Conservation (phyloP, 2,113 vertebrate species). For the Ascaphus truei region DNA sequence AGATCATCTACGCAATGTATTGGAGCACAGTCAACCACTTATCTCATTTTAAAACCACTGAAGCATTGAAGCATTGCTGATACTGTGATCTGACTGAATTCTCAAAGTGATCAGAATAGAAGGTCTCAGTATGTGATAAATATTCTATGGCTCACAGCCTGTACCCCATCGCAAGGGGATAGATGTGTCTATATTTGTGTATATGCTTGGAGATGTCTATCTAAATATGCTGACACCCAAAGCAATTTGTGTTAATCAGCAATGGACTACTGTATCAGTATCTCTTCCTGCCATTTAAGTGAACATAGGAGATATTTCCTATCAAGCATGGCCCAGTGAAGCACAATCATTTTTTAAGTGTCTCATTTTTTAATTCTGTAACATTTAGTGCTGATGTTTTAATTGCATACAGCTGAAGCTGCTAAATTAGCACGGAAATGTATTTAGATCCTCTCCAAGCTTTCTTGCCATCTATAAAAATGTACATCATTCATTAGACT, state of each 20-base stretch:
- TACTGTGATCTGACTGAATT: neutral
- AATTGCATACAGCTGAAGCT: constrained; percentile 68
- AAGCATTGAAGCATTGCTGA: neutral
- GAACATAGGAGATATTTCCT: constrained; percentile 44
- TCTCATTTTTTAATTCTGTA: constrained; percentile 88
- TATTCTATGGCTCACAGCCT: neutral
- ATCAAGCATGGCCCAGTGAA: constrained; percentile 71
- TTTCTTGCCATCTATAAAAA: constrained; percentile 61
- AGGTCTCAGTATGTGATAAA: neutral
- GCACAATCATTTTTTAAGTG: constrained; percentile 86
- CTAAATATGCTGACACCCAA: neutral
- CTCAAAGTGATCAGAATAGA: neutral
- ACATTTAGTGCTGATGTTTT: constrained; percentile 82
- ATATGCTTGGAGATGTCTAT: neutral
- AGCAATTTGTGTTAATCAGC: constrained; percentile 31
- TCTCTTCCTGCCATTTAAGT: constrained; percentile 38
- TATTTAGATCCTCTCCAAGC: constrained; percentile 58
- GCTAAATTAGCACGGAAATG: constrained; percentile 78
- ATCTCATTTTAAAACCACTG: constrained; percentile 17
- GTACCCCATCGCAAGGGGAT: neutral
- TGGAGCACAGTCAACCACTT: constrained; percentile 3
- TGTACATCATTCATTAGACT: constrained; percentile 58
- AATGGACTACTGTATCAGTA: constrained; percentile 38
- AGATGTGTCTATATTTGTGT: neutral
- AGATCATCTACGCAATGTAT: neutral